Conservation (phyloP, 2,113 vertebrate genomes). For the Chaenogobius annularis region DNA sequence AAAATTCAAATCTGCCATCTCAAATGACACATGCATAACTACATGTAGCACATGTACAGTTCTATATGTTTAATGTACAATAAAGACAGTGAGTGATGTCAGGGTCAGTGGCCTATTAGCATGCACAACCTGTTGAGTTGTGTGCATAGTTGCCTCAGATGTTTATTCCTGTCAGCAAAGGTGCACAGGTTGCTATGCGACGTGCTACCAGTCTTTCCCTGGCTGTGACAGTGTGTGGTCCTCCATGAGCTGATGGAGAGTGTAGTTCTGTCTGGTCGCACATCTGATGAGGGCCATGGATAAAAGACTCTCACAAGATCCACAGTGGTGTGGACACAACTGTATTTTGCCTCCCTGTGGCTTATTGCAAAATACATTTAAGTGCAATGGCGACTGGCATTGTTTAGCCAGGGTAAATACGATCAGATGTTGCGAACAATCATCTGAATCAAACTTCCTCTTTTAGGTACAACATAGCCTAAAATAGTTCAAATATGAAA, state of each 20-base stretch:
- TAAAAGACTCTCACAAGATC: background rate
- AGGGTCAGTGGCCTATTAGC: slow-evolving; percentile 8
- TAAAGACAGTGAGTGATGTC: background rate
- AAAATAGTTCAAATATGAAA: background rate
- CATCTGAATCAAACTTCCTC: background rate
- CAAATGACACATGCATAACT: slow-evolving; percentile 42
- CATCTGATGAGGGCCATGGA: background rate
- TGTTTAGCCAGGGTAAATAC: background rate
- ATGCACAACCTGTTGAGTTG: slow-evolving; percentile 31
- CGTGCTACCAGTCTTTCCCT: slow-evolving; percentile 30
- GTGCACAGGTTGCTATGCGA: slow-evolving; percentile 66
- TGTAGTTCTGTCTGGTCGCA: slow-evolving; percentile 16
- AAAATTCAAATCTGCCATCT: slow-evolving; percentile 63
- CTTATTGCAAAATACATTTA: background rate
- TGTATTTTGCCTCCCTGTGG: background rate
- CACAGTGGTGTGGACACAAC: background rate
- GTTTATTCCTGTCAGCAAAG: slow-evolving; percentile 38
- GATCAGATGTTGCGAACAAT: background rate
- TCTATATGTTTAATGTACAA: too few relatives aligned
- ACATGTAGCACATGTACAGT: background rate
- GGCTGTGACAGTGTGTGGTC: slow-evolving; percentile 8
- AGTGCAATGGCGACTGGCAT: background rate
- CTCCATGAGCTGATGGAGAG: background rate
- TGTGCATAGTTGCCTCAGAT: slow-evolving; percentile 44
- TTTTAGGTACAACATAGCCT: background rate